These are phyloP conservation scores for Apamea epomidion DNA, from an alignment of 2,888 invertebrate species.

Conservation along the genomic window DNA sequence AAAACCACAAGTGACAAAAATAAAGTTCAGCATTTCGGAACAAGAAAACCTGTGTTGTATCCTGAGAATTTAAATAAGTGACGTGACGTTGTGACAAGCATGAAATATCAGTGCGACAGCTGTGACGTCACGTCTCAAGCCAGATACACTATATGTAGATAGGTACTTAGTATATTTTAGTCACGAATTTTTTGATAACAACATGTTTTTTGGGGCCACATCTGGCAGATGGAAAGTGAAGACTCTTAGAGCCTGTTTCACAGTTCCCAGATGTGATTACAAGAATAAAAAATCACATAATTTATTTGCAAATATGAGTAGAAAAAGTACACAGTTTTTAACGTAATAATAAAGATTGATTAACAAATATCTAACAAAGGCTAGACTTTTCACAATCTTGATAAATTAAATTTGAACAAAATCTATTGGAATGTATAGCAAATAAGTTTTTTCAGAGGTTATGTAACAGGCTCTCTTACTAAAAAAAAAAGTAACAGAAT, in stretches of 20 bases:
- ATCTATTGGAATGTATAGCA: neutral
- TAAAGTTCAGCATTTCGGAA: neutral
- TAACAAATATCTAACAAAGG: neutral
- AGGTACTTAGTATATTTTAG: neutral
- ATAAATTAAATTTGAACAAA: neutral
- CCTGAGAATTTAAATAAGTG: conserved; percentile 24
- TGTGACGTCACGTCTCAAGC: conserved; percentile 8
- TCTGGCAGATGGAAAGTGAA: neutral
- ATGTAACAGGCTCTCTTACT: no score
- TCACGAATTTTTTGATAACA: neutral
- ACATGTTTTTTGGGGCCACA: neutral
- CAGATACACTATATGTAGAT: neutral
- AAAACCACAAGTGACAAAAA: neutral
- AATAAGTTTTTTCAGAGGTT: neutral
- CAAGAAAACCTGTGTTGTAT: conserved; percentile 12
- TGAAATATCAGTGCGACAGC: conserved; percentile 20
- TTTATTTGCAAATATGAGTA: neutral
- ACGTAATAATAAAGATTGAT: neutral
- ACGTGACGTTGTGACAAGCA: neutral
- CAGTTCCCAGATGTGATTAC: neutral
- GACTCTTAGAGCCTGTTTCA: neutral
- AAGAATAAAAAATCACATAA: neutral
- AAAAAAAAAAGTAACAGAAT: neutral
- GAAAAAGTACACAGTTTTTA: neutral
- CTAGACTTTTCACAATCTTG: neutral